Conservation (phyloP, 1,140 invertebrate genomes). For the Rhagoletis pomonella region DNA sequence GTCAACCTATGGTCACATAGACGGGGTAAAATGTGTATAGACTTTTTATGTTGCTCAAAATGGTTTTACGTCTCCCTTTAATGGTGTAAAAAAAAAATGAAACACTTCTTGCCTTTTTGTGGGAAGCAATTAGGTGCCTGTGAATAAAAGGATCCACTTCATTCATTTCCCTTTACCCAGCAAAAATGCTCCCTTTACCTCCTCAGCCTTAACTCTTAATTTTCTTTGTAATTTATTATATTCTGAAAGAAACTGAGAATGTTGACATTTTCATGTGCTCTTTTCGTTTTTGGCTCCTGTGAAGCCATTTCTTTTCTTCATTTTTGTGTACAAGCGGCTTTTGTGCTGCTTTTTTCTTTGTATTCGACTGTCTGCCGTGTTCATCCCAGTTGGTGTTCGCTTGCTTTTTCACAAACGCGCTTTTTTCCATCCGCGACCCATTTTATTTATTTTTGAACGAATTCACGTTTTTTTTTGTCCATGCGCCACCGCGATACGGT, state of each 20-base stretch:
- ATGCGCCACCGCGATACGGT: not conserved
- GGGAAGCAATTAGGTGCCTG: not conserved
- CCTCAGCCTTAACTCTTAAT: not conserved
- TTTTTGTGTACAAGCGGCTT: not conserved
- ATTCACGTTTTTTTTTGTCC: too few species aligned
- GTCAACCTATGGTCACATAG: too few species aligned
- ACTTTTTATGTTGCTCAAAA: too few species aligned
- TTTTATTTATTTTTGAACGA: not conserved
- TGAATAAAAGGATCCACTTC: not conserved
- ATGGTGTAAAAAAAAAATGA: too few species aligned
- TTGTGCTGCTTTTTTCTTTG: not conserved
- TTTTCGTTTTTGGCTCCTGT: not conserved
- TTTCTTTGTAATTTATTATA: slow-evolving; percentile 4
- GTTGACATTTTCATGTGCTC: slow-evolving; percentile 10
- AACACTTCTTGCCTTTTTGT: too few species aligned
- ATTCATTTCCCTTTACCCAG: not conserved
- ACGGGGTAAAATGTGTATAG: too few species aligned
- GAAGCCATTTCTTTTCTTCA: not conserved
- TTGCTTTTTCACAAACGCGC: not conserved
- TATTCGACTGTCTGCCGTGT: not conserved
- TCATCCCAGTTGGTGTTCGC: not conserved
- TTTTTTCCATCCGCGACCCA: not conserved
- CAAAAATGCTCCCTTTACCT: not conserved
- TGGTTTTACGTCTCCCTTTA: too few species aligned
- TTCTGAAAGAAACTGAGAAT: not conserved